A percentile compares a stretch with the other conserved stretches of the same genome.
Conservation (phyloP, 2,888 invertebrate genomes). For the Pseudococcus longispinus region DNA sequence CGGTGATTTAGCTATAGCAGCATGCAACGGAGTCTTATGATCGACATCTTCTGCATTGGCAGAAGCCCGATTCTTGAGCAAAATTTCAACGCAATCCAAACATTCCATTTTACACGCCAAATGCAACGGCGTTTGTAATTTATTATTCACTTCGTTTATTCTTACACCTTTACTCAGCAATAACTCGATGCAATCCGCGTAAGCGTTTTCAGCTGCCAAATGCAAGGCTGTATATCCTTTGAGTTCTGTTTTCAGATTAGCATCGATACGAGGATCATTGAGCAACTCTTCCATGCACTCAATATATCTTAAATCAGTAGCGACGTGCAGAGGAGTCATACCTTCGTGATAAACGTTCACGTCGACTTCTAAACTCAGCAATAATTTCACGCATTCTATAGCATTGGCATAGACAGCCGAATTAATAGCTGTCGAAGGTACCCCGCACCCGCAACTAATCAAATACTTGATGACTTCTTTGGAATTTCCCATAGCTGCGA, state of each 20-base stretch:
- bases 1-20: slow-evolving; percentile 76
- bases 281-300: slow-evolving; percentile 65
- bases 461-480: slow-evolving; percentile 67
- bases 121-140: slow-evolving; percentile 85
- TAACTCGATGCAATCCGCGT: slow-evolving; percentile 79
- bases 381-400: slow-evolving; percentile 77
- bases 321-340: slow-evolving; percentile 56
- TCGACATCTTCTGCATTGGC: slow-evolving; percentile 82
- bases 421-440: slow-evolving; percentile 81
- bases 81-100: slow-evolving; percentile 79
- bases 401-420: slow-evolving; percentile 84
- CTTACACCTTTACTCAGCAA: slow-evolving; percentile 78
- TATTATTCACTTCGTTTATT: slow-evolving; percentile 75
- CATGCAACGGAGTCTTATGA: slow-evolving; percentile 79
- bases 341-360: slow-evolving; percentile 82
- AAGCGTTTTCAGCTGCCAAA: slow-evolving; percentile 87
- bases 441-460: slow-evolving; percentile 69
- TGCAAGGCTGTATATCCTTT: slow-evolving; percentile 82
- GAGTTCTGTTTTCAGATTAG: slow-evolving; percentile 70
- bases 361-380: slow-evolving; percentile 77
- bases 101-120: slow-evolving; percentile 81
- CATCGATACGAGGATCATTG: slow-evolving; percentile 71
- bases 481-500: not conserved
- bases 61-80: slow-evolving; percentile 78
- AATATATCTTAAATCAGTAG: slow-evolving; percentile 51